phyloP scores from a whole-genome alignment of 2,888 invertebrate genomes.

The Cheilosia scutellata region DNA sequence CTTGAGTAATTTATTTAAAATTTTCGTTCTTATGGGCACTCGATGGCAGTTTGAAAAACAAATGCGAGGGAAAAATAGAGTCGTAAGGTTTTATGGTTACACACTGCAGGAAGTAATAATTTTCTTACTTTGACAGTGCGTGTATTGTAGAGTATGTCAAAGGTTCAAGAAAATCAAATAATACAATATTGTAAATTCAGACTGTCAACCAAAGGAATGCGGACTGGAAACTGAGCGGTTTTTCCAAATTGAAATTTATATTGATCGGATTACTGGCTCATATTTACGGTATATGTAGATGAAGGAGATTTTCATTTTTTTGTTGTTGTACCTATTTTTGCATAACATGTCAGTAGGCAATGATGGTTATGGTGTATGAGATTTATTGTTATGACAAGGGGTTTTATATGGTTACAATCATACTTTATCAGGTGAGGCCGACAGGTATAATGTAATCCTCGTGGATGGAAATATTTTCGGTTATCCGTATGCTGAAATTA shows the following conservation, averaged over 20 bases:
- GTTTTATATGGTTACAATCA: too few relatives aligned
- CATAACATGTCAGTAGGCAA: too few relatives aligned
- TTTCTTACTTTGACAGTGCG: neutral
- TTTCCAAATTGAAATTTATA: slow-evolving; percentile 21
- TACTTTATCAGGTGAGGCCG: too few relatives aligned
- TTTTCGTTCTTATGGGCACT: slow-evolving; percentile 1
- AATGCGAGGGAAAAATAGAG: slow-evolving; percentile 37
- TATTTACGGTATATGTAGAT: neutral
- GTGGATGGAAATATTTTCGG: too few relatives aligned
- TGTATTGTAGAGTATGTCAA: neutral
- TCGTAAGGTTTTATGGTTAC: slow-evolving; percentile 46
- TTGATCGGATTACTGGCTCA: slow-evolving; percentile 21
- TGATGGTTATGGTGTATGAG: neutral
- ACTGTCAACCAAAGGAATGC: neutral
- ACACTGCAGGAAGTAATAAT: slow-evolving; percentile 27
- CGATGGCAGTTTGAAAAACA: slow-evolving; percentile 30
- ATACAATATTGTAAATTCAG: slow-evolving; percentile 20
- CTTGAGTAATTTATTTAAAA: slow-evolving; percentile 35
- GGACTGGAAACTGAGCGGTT: slow-evolving; percentile 6
- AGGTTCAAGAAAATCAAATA: neutral
- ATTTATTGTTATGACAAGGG: neutral
- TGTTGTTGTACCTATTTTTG: neutral
- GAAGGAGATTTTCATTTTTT: neutral
- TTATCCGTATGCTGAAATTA: too few relatives aligned
- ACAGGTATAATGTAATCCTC: too few relatives aligned